Evolutionary conservation across 2,888 invertebrate genomes (phyloP), one percentile per base, ranked within the genome.

Genomic region (Drosophila mimica): DNA sequence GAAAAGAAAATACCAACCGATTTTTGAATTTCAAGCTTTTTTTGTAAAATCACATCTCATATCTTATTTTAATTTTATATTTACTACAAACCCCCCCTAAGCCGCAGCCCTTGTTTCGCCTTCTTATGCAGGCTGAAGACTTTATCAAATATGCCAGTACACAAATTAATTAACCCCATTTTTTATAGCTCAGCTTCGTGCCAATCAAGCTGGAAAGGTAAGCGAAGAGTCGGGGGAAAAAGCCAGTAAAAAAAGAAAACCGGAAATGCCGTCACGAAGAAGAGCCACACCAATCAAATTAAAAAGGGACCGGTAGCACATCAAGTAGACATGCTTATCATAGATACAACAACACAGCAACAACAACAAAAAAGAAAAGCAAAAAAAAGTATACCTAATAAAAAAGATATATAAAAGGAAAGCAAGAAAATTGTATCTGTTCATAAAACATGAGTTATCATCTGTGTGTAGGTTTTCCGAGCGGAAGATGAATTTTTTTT

Each of bases 401-500:
- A 51, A 63, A 48, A 34, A 52, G 48, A 33, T 43, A 33, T 25
- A 46, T 25, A 64, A 51, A 52, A 69, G 40, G 54, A 60, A 61
- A 65, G 58, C 61, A 71, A 69, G 72, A 62, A 70, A 71, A 63
- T 51, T 65, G 63, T 57, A 61, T 60, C 81, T 62, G 70, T 67
- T 71, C 61, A 74, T 74, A 80, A 78, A 80, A 81, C 68, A 78
- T 66, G 74, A 71, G 62, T 61, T 80, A 70, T 34, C 11, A 70
- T 34, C 11, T 38, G 31, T 57, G 31, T 63, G 38, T 30, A 20
- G 65, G 74, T 67, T 81, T 76, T 69, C 75, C 76, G 71, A 69
- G 70, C 77, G 90, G 90, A 88, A 86, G 87, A 83, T 82, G 83
- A 85, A 89, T 88, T 89, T 91, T 25, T 25, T 25, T 83, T 83